Evolutionary conservation across 2,113 vertebrate species (phyloP).

Genomic region (Anarhynchus alexandrinus): DNA sequence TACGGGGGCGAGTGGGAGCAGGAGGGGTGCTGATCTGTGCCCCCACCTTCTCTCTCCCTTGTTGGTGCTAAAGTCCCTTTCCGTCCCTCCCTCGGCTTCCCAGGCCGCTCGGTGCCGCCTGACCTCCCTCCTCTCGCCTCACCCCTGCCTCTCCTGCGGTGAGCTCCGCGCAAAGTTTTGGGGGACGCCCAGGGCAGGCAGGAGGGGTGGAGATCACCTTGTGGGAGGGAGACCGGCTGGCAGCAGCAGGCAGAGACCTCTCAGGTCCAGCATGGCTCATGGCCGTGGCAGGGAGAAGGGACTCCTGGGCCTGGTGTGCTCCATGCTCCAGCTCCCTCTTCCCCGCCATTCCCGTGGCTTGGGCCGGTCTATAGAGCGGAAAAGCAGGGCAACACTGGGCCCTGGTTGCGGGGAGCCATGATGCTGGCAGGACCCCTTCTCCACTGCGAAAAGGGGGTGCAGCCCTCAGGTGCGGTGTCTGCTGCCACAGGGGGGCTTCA

Average conservation of each 20-base stretch:
- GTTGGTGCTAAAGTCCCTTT: not conserved
- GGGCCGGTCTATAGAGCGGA: not conserved
- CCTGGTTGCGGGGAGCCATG: not conserved
- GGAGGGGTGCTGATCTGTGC: not conserved
- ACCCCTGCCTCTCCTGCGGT: accelerated
- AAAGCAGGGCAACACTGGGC: not conserved
- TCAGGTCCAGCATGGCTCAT: not conserved
- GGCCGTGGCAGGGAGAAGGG: not conserved
- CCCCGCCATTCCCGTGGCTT: accelerated
- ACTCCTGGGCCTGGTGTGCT: not conserved
- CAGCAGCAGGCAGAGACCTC: not conserved
- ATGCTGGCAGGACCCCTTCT: not conserved
- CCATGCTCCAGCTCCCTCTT: not conserved
- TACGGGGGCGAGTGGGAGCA: accelerated
- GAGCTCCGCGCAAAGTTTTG: not conserved
- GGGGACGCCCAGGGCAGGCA: not conserved
- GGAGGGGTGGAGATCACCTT: not conserved
- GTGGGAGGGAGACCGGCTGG: not conserved
- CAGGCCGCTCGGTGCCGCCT: not conserved
- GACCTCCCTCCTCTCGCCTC: not conserved
- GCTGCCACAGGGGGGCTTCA: accelerated
- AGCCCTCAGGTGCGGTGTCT: not conserved
- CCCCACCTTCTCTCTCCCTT: not conserved
- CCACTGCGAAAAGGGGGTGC: not conserved
- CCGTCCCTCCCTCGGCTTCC: not conserved